A percentile compares a stretch with the other conserved stretches of the same genome.
Conservation (phyloP, 2,888 invertebrate genomes). For the Drosophila borborema region DNA sequence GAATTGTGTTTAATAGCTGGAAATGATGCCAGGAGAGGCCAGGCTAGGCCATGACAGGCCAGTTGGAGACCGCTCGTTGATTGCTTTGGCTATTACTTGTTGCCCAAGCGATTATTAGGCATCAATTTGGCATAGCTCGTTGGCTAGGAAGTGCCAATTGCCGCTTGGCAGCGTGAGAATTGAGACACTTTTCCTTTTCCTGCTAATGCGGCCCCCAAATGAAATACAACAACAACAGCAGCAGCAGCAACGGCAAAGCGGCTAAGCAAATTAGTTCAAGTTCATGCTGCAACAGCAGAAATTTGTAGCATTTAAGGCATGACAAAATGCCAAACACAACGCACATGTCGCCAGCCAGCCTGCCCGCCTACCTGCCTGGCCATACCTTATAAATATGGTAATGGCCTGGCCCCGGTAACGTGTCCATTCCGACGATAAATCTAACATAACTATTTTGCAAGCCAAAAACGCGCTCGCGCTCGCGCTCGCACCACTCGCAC, state of each 20-base stretch:
- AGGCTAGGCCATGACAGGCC: not conserved
- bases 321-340: constrained; percentile 71
- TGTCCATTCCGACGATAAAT: constrained; percentile 63
- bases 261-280: constrained; percentile 60
- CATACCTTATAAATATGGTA: constrained; percentile 71
- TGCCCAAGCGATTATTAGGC: constrained; percentile 70
- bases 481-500: constrained; percentile 4
- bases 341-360: constrained; percentile 37
- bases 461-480: constrained; percentile 44
- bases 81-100: constrained; percentile 56
- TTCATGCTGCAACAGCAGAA: constrained; percentile 58
- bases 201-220: constrained; percentile 34
- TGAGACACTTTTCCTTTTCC: constrained; percentile 66
- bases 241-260: not conserved
- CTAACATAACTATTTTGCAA: constrained; percentile 74
- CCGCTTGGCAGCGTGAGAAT: constrained; percentile 71
- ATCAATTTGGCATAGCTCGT: constrained; percentile 61
- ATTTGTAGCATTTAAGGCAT: constrained; percentile 74
- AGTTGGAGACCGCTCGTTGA: constrained; percentile 28
- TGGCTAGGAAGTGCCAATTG: constrained; percentile 75
- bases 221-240: not conserved
- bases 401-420: constrained; percentile 44
- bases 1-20: constrained; percentile 80
- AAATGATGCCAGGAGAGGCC: constrained; percentile 69
- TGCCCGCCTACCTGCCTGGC: constrained; percentile 2